Evolutionary conservation across 1,140 invertebrate species (phyloP), one percentile per base, ranked within the genome.

Genomic region (Caerostris darwini): DNA sequence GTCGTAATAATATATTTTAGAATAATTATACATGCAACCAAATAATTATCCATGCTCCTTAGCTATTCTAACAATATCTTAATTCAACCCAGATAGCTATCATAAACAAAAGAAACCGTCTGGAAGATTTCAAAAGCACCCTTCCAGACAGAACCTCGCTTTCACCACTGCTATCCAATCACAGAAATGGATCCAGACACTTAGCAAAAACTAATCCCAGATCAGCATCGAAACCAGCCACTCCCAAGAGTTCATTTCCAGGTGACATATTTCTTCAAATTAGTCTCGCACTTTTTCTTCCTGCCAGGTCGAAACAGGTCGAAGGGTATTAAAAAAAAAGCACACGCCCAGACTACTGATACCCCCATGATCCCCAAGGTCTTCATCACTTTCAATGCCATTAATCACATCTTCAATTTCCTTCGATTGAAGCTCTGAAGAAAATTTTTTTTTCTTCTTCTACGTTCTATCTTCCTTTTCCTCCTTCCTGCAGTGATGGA

Each of bases 361-460:
- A 53, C 71, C 71, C 10, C 34, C 50, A 10, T 77, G 50, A 77
- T 77, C 82, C 54, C 82, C 14, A 8, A 57, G 82, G 82, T 83
- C 54, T 83, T 83, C 82, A 83, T 83, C 82, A 57, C 54, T 83
- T 83, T 83, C 82, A 83, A 57, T 83, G 82, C 3, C 82, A 83
- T 83, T 83, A 83, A 83, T 83, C 54, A 83, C 82, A n/a, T 58
- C 82, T 83, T 83, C 82, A 56, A 83, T 57, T 83, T 83, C 19
- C 54, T n/a, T 83, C 54, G 6, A 58, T 14, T 58, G n/a, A 7
- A 14, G 14, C n/a, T 58, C 34, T 6, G 14, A 7, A 34, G 34
- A n/a, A 34, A 1, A 34, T 34, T 34, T 34, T 56, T 82, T 56
- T 19, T 57, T 83, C 3, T 56, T 54, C 54, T 14, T 3, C 57